phyloP scores from a whole-genome alignment of 2,888 invertebrate genomes.

The Andrena trimmerana region DNA sequence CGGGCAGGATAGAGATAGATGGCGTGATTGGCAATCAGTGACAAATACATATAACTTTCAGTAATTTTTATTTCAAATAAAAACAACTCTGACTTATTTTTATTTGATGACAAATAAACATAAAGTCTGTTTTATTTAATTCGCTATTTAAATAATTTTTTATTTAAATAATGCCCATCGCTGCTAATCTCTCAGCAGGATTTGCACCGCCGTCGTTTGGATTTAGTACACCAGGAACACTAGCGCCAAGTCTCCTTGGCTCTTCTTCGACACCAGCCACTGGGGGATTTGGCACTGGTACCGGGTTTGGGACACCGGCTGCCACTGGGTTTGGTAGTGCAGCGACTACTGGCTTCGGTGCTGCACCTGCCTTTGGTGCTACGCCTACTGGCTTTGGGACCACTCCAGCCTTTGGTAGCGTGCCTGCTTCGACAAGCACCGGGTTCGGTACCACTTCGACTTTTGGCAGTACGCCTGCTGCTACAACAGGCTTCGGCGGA shows the following conservation, averaged over 20 bases:
- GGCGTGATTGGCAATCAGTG: too few species aligned
- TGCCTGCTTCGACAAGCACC: conserved; percentile 77
- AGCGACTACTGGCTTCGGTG: conserved; percentile 86
- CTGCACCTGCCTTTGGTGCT: conserved; percentile 66
- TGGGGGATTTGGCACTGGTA: conserved; percentile 84
- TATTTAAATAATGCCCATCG: too few species aligned
- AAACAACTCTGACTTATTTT: too few species aligned
- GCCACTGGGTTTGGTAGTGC: conserved; percentile 86
- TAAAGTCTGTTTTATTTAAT: too few species aligned
- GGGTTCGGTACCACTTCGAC: conserved; percentile 85
- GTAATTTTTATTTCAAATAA: too few species aligned
- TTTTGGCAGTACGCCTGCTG: conserved; percentile 85
- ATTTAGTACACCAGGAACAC: conserved; percentile 84
- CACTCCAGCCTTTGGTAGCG: conserved; percentile 78
- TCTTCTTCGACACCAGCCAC: conserved; percentile 80
- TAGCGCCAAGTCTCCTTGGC: conserved; percentile 86
- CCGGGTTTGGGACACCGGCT: conserved; percentile 86
- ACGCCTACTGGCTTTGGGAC: conserved; percentile 69
- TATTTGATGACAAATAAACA: too few species aligned
- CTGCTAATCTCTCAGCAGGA: conserved; percentile 76
- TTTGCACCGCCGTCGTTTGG: conserved; percentile 85
- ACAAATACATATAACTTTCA: too few species aligned
- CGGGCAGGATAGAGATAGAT: too few species aligned
- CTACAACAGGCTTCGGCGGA: conserved; percentile 73
- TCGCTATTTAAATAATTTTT: too few species aligned